Evolutionary conservation across 2,888 invertebrate genomes (phyloP).

Genomic region (Mechanitis messenoides): DNA sequence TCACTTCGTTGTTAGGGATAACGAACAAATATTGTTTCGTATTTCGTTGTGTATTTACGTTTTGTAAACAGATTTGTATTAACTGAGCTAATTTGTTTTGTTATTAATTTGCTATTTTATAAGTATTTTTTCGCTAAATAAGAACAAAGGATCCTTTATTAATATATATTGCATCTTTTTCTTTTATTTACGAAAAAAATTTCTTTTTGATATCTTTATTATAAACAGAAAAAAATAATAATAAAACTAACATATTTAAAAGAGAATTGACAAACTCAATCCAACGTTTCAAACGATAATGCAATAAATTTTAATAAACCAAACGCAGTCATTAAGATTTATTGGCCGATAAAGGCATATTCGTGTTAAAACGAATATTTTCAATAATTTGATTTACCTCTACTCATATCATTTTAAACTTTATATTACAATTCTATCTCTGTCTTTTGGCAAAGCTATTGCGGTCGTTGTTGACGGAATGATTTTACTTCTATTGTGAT

Average conservation of each 20-base stretch:
- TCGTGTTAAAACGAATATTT: slow-evolving; percentile 30
- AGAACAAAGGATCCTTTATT: not conserved
- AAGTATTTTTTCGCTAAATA: slow-evolving; percentile 20
- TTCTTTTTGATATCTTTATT: too few relatives aligned
- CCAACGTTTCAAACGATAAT: not conserved
- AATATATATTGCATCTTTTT: not conserved
- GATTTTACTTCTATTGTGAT: too few relatives aligned
- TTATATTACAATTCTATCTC: slow-evolving; percentile 43
- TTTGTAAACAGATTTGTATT: slow-evolving; percentile 64
- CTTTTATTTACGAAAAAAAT: too few relatives aligned
- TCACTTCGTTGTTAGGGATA: slow-evolving; percentile 13
- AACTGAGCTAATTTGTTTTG: slow-evolving; percentile 58
- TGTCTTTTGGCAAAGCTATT: slow-evolving; percentile 31
- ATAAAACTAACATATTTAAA: too few relatives aligned
- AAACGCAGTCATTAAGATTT: slow-evolving; percentile 19
- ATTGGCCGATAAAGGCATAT: slow-evolving; percentile 32
- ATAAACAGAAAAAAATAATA: too few relatives aligned
- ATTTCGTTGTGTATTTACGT: slow-evolving; percentile 53
- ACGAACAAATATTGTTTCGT: slow-evolving; percentile 66
- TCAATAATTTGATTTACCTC: slow-evolving; percentile 41
- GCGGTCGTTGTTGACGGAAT: too few relatives aligned
- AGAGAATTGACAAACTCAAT: too few relatives aligned
- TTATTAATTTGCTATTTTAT: slow-evolving; percentile 47
- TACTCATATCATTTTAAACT: slow-evolving; percentile 48
- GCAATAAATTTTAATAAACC: slow-evolving; percentile 4